A percentile compares a stretch with the other conserved stretches of the same genome.
Conservation (phyloP, 37 sponge, comb jelly and placozoan genomes). For the Beroe forskalii region DNA sequence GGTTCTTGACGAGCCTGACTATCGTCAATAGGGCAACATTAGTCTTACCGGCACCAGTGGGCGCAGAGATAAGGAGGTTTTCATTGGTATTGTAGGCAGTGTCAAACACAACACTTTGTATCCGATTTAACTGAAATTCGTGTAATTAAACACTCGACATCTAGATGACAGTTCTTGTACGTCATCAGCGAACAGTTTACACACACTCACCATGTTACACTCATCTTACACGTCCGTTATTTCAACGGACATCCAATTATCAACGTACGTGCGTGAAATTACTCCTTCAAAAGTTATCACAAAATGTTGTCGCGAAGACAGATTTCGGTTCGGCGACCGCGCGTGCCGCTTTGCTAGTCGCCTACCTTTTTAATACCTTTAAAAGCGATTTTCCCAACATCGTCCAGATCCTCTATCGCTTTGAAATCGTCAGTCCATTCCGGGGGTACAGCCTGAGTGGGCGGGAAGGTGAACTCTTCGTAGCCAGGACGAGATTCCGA, state of each 20-base stretch:
- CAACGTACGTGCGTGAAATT: background rate
- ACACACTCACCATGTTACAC: conserved; percentile 11
- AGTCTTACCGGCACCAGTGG: conserved; percentile 99
- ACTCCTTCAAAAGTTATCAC: background rate
- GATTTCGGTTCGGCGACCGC: conserved; percentile 3
- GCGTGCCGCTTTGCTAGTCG: conserved; percentile 6
- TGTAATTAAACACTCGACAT: too few species aligned
- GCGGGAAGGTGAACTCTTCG: conserved; percentile 84
- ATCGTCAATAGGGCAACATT: conserved; percentile 96
- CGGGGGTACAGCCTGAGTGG: conserved; percentile 70
- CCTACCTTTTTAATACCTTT: conserved; percentile 57
- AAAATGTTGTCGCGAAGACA: background rate
- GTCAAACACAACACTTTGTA: conserved; percentile 86
- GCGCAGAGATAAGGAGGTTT: conserved; percentile 93
- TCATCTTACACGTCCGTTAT: background rate
- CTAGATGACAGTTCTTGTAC: too few species aligned
- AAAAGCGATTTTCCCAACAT: conserved; percentile 68
- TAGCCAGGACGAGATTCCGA: conserved; percentile 29
- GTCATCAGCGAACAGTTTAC: too few species aligned
- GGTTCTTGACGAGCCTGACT: conserved; percentile 75
- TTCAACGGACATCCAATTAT: background rate
- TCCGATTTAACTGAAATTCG: conserved; percentile 78
- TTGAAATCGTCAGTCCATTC: conserved; percentile 69
- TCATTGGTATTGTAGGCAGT: conserved; percentile 89
- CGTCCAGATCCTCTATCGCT: conserved; percentile 74